Conservation (phyloP, 2,797 vertebrate species). For the Gymnothorax reevesii region DNA sequence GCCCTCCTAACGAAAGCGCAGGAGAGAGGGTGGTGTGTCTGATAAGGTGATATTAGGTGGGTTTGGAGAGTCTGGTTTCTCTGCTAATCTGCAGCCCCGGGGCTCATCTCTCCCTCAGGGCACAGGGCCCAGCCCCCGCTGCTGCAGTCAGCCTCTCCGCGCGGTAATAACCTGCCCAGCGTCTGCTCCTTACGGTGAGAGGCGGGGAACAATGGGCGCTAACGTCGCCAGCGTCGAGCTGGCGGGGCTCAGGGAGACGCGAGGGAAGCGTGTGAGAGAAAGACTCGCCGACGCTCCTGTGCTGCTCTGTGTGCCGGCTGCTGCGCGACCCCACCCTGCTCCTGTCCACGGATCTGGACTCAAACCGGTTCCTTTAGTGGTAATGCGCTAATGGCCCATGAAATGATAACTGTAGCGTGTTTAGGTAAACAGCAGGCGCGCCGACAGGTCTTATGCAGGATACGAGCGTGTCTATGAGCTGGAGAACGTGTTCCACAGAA, state of each 20-base stretch:
- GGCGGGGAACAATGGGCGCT: too few relatives aligned
- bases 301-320: not conserved
- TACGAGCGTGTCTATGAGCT: not conserved
- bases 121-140: not conserved
- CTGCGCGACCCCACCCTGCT: not conserved
- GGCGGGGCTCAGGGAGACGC: too few relatives aligned
- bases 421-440: not conserved
- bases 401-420: not conserved
- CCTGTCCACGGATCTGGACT: not conserved
- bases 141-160: not conserved
- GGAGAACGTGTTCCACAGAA: not conserved
- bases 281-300: too few relatives aligned
- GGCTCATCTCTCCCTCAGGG: not conserved
- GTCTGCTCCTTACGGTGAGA: not conserved
- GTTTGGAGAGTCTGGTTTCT: not conserved
- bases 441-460: not conserved
- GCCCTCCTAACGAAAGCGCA: not conserved
- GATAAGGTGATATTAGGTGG: not conserved
- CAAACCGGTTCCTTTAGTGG: not conserved
- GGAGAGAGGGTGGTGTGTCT: not conserved
- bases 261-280: too few relatives aligned
- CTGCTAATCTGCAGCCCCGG: not conserved
- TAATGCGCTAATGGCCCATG: not conserved
- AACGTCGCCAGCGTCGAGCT: too few relatives aligned
- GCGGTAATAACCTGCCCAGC: not conserved